phyloP scores from a whole-genome alignment of 2,888 invertebrate species.

The Abscondita cerata region DNA sequence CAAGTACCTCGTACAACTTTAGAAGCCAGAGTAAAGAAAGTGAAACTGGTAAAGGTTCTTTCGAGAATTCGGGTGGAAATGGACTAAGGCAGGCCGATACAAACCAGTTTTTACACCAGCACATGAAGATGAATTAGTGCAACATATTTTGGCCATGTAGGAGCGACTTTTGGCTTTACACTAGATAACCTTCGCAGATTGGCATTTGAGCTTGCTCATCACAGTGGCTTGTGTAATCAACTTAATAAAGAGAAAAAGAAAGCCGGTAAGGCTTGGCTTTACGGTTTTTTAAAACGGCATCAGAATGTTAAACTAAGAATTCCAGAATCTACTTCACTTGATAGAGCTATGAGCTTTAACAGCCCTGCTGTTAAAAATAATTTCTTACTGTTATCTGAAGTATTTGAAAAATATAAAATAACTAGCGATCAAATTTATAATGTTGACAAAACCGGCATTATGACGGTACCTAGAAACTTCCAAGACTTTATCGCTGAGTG shows the following conservation, averaged over 20 bases:
- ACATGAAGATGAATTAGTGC: neutral
- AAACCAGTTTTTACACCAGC: neutral
- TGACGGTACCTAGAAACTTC: neutral
- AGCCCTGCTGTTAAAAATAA: neutral
- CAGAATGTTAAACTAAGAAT: neutral
- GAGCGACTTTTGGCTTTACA: neutral
- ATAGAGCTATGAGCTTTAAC: neutral
- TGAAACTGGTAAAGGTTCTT: neutral
- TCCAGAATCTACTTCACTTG: neutral
- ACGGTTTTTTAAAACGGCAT: slow-evolving; percentile 6
- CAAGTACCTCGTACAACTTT: neutral
- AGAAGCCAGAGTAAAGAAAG: neutral
- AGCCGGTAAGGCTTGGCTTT: slow-evolving; percentile 3
- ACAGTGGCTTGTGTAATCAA: neutral
- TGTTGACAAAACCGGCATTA: neutral
- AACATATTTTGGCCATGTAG: neutral
- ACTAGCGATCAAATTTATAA: neutral
- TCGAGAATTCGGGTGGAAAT: neutral
- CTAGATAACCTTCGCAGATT: too few species aligned
- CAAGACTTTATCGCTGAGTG: neutral
- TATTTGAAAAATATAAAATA: neutral
- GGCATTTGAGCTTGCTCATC: slow-evolving; percentile 5
- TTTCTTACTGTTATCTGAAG: slow-evolving; percentile 1
- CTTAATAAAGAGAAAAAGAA: slow-evolving; percentile 5
- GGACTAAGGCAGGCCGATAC: neutral